phyloP scores from a whole-genome alignment of 2,888 invertebrate genomes.

The Nomada flava region DNA sequence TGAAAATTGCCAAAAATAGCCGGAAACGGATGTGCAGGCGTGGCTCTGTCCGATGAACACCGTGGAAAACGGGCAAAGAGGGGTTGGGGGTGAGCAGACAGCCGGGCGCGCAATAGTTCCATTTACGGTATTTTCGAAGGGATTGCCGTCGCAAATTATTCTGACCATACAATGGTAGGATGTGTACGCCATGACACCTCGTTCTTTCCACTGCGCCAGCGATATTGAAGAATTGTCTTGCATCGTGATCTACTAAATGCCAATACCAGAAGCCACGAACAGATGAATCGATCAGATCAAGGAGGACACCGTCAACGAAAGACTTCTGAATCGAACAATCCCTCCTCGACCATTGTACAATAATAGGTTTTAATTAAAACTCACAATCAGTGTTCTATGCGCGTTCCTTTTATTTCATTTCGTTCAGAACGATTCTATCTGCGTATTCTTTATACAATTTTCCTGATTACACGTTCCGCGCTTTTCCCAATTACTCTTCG shows the following conservation, averaged over 20 bases:
- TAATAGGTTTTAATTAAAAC: conserved; percentile 5
- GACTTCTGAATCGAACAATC: background rate
- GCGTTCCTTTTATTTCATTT: background rate
- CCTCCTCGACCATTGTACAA: background rate
- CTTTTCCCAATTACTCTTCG: no score
- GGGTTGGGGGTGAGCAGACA: background rate
- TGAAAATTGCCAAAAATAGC: conserved; percentile 78
- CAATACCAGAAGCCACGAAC: background rate
- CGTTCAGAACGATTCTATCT: background rate
- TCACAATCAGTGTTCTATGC: background rate
- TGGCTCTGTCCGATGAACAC: conserved; percentile 48
- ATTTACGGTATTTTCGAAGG: conserved; percentile 62
- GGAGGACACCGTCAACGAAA: background rate
- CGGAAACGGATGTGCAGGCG: conserved; percentile 72
- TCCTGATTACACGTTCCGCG: no score
- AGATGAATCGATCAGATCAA: conserved; percentile 16
- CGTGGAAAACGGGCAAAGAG: conserved; percentile 3
- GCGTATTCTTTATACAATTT: no score
- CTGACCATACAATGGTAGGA: conserved; percentile 36
- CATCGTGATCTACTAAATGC: conserved; percentile 26
- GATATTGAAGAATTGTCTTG: conserved; percentile 37
- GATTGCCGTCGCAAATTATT: conserved; percentile 62
- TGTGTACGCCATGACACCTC: conserved; percentile 34
- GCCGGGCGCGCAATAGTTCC: conserved; percentile 44
- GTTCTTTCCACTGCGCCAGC: conserved; percentile 12